Conservation (phyloP, 2,888 invertebrate species). For the Parnassius smintheus region DNA sequence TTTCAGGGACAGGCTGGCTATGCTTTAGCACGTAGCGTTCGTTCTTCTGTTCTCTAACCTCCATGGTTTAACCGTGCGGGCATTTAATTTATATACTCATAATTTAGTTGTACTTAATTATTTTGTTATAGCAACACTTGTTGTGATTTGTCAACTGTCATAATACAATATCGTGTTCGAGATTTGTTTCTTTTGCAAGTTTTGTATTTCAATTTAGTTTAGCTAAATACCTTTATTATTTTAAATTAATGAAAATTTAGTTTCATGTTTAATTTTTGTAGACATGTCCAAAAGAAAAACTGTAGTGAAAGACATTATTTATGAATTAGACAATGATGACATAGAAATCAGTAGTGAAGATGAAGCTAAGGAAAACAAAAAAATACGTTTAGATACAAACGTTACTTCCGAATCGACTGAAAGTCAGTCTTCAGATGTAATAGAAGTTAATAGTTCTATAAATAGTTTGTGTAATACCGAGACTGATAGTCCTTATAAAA, state of each 20-base stretch:
- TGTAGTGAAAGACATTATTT: conserved; percentile 71
- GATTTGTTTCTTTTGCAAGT: background rate
- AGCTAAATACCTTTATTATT: background rate
- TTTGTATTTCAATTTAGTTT: conserved; percentile 6
- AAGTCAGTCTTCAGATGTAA: conserved; percentile 39
- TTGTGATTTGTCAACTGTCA: background rate
- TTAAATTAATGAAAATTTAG: background rate
- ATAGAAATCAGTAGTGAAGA: conserved; percentile 70
- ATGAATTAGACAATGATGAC: conserved; percentile 76
- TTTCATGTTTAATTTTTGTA: conserved; percentile 24
- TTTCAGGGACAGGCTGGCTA: too few relatives aligned
- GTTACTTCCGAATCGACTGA: conserved; percentile 32
- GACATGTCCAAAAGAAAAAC: conserved; percentile 72
- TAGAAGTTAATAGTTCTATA: conserved; percentile 42
- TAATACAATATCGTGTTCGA: too few relatives aligned
- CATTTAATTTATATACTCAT: too few relatives aligned
- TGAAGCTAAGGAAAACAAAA: conserved; percentile 64
- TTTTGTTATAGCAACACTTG: conserved; percentile 2
- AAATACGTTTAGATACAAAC: conserved; percentile 45
- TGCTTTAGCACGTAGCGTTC: too few relatives aligned
- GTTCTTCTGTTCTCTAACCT: too few relatives aligned
- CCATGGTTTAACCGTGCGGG: too few relatives aligned
- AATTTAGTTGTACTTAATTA: too few relatives aligned
- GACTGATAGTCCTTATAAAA: conserved; percentile 38
- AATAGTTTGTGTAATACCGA: conserved; percentile 38